Evolutionary conservation across 2,113 vertebrate genomes (phyloP).

Genomic region (Poicephalus gulielmi): DNA sequence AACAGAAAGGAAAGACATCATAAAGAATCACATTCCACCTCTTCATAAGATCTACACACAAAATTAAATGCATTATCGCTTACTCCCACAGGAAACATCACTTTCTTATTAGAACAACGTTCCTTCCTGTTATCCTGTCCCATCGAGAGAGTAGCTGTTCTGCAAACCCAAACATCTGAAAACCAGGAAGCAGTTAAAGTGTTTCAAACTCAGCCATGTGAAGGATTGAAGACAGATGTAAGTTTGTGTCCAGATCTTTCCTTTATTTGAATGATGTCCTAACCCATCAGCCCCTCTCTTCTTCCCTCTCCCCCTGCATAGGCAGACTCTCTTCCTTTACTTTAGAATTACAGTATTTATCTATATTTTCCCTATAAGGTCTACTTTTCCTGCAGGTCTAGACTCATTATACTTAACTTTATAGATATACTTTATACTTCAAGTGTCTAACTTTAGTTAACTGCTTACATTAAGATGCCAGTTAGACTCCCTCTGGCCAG

Average conservation of each 20-base stretch:
- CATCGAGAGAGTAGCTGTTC: neutral
- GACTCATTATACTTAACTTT: neutral
- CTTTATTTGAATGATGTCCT: neutral
- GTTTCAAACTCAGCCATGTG: neutral
- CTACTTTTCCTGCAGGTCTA: neutral
- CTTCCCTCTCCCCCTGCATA: neutral
- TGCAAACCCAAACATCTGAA: neutral
- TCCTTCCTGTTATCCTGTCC: neutral
- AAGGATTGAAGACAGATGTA: neutral
- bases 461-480: neutral
- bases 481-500: neutral
- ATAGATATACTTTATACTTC: neutral
- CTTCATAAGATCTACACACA: neutral
- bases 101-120: neutral
- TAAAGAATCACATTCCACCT: neutral
- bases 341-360: neutral
- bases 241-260: neutral
- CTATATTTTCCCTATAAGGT: neutral
- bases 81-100: neutral
- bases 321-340: neutral
- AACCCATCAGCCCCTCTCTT: neutral
- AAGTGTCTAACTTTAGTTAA: neutral
- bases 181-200: neutral
- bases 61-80: neutral
- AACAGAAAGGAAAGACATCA: neutral